Percentiles rank a stretch among this genome's conserved stretches.
phyloP scores from a whole-genome alignment of 2,888 invertebrate genomes.

The Bedellia somnulentella region DNA sequence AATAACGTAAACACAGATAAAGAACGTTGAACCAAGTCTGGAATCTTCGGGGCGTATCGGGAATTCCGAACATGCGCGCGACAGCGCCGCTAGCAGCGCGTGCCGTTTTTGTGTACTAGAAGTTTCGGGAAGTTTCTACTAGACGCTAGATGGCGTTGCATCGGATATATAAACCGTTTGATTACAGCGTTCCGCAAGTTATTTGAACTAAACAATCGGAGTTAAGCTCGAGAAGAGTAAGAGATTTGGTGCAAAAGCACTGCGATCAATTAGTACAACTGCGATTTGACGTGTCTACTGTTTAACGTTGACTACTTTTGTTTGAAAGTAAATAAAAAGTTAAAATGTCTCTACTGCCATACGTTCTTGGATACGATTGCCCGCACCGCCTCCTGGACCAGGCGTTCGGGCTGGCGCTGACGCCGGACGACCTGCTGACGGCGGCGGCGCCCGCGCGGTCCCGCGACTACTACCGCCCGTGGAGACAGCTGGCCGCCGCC shows the following conservation, averaged over 20 bases:
- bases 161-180: conserved; percentile 21
- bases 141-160: conserved; percentile 19
- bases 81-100: neutral
- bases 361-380: conserved; percentile 19
- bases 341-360: conserved; percentile 23
- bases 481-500: conserved; percentile 32
- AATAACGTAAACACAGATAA: too few species aligned
- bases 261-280: conserved; percentile 1
- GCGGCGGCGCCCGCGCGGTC: conserved; percentile 18
- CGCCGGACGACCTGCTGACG: conserved; percentile 36
- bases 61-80: neutral
- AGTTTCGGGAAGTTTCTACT: conserved; percentile 16
- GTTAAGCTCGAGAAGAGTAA: conserved; percentile 6
- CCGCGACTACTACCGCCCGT: conserved; percentile 29
- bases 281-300: neutral
- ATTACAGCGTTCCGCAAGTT: neutral
- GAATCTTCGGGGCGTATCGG: neutral
- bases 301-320: too few species aligned
- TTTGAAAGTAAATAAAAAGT: neutral
- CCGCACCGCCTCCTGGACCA: conserved; percentile 36
- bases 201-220: conserved; percentile 3
- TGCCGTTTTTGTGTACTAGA: neutral
- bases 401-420: conserved; percentile 39
- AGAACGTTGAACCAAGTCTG: too few species aligned
- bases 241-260: conserved; percentile 1